These are phyloP conservation scores for Heliconius cydno DNA, from an alignment of 2,888 invertebrate species.

Conservation along the genomic window DNA sequence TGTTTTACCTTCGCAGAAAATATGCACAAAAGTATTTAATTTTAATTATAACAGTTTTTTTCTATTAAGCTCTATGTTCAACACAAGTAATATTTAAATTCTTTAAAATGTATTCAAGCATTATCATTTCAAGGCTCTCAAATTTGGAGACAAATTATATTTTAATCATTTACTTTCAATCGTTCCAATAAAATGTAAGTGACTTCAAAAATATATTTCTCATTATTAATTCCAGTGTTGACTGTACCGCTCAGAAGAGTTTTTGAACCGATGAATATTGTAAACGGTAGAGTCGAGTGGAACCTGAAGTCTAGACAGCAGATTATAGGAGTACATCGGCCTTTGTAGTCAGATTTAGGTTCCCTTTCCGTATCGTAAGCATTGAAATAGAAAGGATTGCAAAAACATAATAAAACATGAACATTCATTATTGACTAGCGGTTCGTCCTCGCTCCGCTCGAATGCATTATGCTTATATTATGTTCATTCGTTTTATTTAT, in stretches of 20 bases:
- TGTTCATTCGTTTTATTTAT: not conserved
- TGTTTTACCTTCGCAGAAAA: constrained; percentile 2
- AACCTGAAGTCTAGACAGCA: constrained; percentile 45
- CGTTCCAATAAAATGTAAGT: constrained; percentile 8
- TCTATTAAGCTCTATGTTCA: not conserved
- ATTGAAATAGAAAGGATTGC: constrained; percentile 35
- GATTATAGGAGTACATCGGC: constrained; percentile 44
- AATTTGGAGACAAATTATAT: not conserved
- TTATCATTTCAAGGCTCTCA: not conserved
- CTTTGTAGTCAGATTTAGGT: constrained; percentile 43
- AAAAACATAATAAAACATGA: constrained; percentile 32
- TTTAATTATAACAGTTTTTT: not conserved
- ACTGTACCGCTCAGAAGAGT: constrained; percentile 37
- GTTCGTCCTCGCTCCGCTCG: not conserved
- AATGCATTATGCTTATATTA: not conserved
- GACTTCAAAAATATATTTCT: constrained; percentile 16
- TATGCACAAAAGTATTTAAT: not conserved
- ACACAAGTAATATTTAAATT: not conserved
- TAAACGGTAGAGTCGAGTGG: constrained; percentile 37
- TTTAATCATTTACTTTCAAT: not conserved
- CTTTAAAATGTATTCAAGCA: too few species aligned
- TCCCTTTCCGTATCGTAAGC: constrained; percentile 35
- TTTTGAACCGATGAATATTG: constrained; percentile 48
- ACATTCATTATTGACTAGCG: constrained; percentile 30
- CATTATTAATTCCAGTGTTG: constrained; percentile 31